Percentiles rank a stretch among this genome's conserved stretches.
Conservation (phyloP, 1,140 invertebrate species). For the Tenebrio molitor region DNA sequence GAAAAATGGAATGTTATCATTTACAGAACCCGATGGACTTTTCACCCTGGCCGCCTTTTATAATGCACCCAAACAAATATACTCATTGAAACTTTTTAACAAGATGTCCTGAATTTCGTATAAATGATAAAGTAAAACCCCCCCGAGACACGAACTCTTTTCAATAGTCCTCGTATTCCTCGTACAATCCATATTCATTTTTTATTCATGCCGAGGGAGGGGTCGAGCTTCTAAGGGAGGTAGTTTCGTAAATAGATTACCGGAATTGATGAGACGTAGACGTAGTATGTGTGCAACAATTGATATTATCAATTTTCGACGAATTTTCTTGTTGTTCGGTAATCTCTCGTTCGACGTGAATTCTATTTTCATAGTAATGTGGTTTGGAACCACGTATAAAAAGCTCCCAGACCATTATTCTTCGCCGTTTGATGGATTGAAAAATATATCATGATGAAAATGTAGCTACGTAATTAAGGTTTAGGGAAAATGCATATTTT, state of each 20-base stretch:
- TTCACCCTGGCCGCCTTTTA: constrained; percentile 19
- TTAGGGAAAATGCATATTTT: constrained; percentile 24
- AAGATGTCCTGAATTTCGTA: constrained; percentile 26
- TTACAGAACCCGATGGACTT: constrained; percentile 19
- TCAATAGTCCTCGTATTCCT: constrained; percentile 19
- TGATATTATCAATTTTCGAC: constrained; percentile 36
- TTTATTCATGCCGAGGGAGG: constrained; percentile 38
- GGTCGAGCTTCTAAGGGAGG: constrained; percentile 19
- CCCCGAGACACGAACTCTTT: constrained; percentile 32
- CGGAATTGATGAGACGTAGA: constrained; percentile 38
- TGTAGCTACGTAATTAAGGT: constrained; percentile 12
- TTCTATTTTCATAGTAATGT: constrained; percentile 28
- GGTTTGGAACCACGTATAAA: not conserved
- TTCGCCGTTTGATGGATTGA: constrained; percentile 33
- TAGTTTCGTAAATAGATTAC: constrained; percentile 44
- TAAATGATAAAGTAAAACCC: constrained; percentile 42
- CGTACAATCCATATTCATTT: constrained; percentile 41
- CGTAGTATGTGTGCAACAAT: constrained; percentile 41
- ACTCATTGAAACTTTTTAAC: constrained; percentile 43
- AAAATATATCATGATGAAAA: constrained; percentile 20
- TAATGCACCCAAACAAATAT: constrained; percentile 40
- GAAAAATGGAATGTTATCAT: constrained; percentile 36
- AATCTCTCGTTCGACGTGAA: not conserved
- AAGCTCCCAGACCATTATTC: constrained; percentile 11
- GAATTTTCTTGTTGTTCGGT: constrained; percentile 34